Percentiles rank a stretch among this genome's conserved stretches.
Conservation (phyloP, 2,797 vertebrate genomes). For the Phataginus tetradactyla region DNA sequence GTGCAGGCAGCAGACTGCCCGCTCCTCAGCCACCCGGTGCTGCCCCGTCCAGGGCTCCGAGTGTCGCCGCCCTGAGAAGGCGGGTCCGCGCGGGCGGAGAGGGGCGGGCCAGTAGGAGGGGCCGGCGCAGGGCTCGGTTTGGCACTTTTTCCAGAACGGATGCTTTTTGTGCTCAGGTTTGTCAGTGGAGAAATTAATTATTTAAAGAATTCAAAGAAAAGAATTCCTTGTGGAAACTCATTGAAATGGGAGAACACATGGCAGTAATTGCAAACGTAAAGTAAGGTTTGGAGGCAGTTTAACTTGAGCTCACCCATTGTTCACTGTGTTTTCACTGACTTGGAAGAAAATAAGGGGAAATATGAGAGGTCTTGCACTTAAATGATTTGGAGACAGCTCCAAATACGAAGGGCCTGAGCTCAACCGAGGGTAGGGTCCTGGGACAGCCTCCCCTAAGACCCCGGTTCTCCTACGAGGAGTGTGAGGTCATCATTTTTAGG, state of each 20-base stretch:
- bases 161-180: neutral
- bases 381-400: neutral
- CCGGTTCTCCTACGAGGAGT: neutral
- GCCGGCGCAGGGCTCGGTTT: no score
- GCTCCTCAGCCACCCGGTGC: no score
- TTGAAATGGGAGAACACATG: accelerated
- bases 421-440: neutral
- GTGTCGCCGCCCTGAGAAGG: neutral
- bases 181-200: neutral
- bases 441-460: neutral
- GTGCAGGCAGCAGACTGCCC: neutral
- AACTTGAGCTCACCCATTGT: neutral
- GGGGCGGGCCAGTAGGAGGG: neutral
- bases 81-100: no score
- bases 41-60: neutral
- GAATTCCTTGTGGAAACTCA: neutral
- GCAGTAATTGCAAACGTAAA: neutral
- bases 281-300: neutral
- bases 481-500: neutral
- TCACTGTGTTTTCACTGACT: neutral
- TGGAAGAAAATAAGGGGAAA: neutral
- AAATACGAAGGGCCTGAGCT: neutral
- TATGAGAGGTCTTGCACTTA: neutral
- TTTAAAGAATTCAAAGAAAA: neutral
- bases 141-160: neutral